A percentile compares a stretch with the other conserved stretches of the same genome.
phyloP scores from a whole-genome alignment of 2,797 vertebrate genomes.

The Tenualosa thibaudeaui region DNA sequence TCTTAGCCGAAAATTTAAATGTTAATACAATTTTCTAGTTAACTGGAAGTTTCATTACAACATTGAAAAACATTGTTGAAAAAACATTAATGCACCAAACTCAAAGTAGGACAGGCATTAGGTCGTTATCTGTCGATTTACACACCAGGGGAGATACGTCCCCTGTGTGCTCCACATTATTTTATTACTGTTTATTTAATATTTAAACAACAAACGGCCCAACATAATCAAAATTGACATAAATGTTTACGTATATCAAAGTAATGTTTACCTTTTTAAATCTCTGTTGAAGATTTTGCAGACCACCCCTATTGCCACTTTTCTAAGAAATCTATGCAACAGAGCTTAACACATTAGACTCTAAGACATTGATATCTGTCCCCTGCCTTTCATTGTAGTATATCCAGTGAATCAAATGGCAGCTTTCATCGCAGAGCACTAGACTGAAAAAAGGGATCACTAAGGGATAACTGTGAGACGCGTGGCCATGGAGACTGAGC shows the following conservation, averaged over 20 bases:
- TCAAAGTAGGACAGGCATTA: not conserved
- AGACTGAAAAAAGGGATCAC: not conserved
- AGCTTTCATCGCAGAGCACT: not conserved
- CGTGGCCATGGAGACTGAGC: not conserved
- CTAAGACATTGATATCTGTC: not conserved
- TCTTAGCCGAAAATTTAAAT: not conserved
- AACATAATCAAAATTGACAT: not conserved
- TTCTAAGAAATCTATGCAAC: not conserved
- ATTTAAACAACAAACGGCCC: slow-evolving; percentile 6
- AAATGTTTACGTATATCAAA: not conserved
- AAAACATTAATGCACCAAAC: not conserved
- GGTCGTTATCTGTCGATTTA: not conserved
- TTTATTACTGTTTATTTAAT: slow-evolving; percentile 9
- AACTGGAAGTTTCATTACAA: not conserved
- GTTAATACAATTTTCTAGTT: not conserved
- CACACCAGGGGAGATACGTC: not conserved
- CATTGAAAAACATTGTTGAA: not conserved
- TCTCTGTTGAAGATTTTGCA: not conserved
- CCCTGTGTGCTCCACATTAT: not conserved
- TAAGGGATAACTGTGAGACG: not conserved
- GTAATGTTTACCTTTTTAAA: not conserved
- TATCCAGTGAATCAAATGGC: no score
- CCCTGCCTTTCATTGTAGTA: not conserved
- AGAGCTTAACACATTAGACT: not conserved
- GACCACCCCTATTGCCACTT: not conserved